phyloP scores from a whole-genome alignment of 2,797 vertebrate species.

The Coranthus polyacanthus region DNA sequence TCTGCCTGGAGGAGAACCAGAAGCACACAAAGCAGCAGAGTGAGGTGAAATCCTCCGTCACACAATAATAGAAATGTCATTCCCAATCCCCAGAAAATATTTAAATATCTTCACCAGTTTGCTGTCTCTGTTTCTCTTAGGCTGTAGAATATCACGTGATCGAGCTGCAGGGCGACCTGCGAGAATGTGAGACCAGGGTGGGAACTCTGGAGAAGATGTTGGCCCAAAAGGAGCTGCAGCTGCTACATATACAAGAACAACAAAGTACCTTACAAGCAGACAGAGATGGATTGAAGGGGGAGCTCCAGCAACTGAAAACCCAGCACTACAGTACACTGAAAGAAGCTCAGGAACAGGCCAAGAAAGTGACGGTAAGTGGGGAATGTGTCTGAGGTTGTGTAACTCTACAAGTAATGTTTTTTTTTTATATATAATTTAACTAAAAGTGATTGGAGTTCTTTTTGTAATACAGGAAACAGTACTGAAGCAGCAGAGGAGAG shows the following conservation, averaged over 20 bases:
- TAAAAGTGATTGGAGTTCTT: not conserved
- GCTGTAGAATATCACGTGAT: constrained; percentile 26
- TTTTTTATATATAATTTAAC: not conserved
- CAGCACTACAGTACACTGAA: constrained; percentile 54
- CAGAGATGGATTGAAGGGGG: constrained; percentile 67
- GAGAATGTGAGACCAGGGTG: constrained; percentile 48
- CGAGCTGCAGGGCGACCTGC: constrained; percentile 60
- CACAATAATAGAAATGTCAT: no score
- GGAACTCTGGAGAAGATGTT: constrained; percentile 76
- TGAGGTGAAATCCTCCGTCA: constrained; percentile 66
- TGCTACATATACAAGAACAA: constrained; percentile 67
- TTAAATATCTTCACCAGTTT: no score
- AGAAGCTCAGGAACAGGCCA: constrained; percentile 62
- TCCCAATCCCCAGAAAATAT: not conserved
- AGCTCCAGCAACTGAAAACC: constrained; percentile 61
- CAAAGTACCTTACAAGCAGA: constrained; percentile 58
- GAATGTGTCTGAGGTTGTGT: not conserved
- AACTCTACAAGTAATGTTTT: not conserved
- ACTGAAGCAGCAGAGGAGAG: constrained; percentile 63
- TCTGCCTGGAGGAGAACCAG: constrained; percentile 72
- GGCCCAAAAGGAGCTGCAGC: constrained; percentile 81
- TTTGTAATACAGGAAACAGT: constrained; percentile 65
- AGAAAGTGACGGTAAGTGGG: constrained; percentile 50
- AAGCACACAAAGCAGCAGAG: constrained; percentile 65
- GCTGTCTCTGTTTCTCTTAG: constrained; percentile 40